Evolutionary conservation across 2,797 vertebrate genomes (phyloP), one percentile per base, ranked within the genome.

Genomic region (Spinibarbus caldwelli): DNA sequence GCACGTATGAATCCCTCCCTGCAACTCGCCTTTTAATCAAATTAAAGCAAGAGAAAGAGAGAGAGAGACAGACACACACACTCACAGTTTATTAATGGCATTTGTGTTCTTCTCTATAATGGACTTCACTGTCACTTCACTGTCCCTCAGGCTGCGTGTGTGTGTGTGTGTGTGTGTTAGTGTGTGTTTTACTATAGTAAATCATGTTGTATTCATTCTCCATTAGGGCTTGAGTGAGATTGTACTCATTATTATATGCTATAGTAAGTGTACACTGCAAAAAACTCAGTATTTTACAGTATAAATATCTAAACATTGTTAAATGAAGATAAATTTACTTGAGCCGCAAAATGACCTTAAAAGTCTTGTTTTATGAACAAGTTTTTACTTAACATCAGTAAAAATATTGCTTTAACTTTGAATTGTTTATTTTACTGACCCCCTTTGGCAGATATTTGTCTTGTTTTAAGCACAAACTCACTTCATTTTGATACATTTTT

Each of bases 11-110:
- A 96, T 96, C 96, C 95, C 96, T 96, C 97, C 97, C 96, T 97
- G 97, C 96, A 96, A 96, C 96, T 97, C 96, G 95, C 97, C 96
- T 97, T 98, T 97, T 98, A 97, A 98, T 97, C 97, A 97, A 97
- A 97, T 97, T 97, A 97, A 96, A 97, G 95, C 95, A 95, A 96
- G 31, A 77, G 78, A 84, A 52, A 86, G 31, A 81, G 81, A 87
- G 62, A 87, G 43, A 88, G 45, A 77, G 52, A 81, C 64, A 77
- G 34, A 87, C 72, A 82, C 73, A 82, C 73, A 83, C 91, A 89
- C 91, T 91, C 93, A 92, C 93, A 95, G 94, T 94, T 94, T 95
- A 96, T 95, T 94, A 95, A 95, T 93, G 91, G 93, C 92, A 93
- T 95, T 95, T 95, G 94, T 95, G 94, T 96, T 95, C 94, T 91